These are phyloP conservation scores for Lepidostoma basale DNA, from an alignment of 1,140 invertebrate species.

Conservation along the genomic window DNA sequence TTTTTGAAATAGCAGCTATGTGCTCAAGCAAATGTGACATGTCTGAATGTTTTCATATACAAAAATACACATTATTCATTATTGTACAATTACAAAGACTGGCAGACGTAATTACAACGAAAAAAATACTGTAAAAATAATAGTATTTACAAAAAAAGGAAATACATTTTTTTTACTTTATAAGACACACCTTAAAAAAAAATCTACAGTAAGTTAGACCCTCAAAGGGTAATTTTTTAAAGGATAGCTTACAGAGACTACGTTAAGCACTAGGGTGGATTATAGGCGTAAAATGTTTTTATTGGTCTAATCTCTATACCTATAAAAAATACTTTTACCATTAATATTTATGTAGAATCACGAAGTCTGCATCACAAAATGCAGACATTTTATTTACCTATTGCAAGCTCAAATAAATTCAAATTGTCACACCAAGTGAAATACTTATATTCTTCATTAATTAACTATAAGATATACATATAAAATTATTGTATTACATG, in stretches of 20 bases:
- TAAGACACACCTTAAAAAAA: not conserved
- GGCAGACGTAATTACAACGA: not conserved
- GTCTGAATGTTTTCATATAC: conserved; percentile 28
- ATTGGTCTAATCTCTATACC: conserved; percentile 7
- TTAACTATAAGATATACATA: too few relatives aligned
- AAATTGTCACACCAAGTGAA: too few relatives aligned
- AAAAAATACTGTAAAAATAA: not conserved
- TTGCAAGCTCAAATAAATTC: too few relatives aligned
- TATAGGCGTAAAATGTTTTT: too few relatives aligned
- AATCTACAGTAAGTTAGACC: not conserved
- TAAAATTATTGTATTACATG: too few relatives aligned
- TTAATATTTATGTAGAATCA: not conserved
- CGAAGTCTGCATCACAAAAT: too few relatives aligned
- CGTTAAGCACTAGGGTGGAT: not conserved
- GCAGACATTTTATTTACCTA: too few relatives aligned
- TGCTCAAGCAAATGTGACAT: conserved; percentile 18
- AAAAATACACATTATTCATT: conserved; percentile 30
- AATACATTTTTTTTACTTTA: not conserved
- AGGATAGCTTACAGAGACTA: conserved; percentile 4
- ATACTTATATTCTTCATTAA: too few relatives aligned
- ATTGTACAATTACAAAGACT: conserved; percentile 4
- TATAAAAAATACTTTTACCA: not conserved
- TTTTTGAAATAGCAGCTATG: conserved; percentile 1
- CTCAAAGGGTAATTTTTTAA: conserved; percentile 2
- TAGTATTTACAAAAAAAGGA: conserved; percentile 3